Evolutionary conservation across 2,888 invertebrate genomes (phyloP).

Genomic region (Chouioia cunea): DNA sequence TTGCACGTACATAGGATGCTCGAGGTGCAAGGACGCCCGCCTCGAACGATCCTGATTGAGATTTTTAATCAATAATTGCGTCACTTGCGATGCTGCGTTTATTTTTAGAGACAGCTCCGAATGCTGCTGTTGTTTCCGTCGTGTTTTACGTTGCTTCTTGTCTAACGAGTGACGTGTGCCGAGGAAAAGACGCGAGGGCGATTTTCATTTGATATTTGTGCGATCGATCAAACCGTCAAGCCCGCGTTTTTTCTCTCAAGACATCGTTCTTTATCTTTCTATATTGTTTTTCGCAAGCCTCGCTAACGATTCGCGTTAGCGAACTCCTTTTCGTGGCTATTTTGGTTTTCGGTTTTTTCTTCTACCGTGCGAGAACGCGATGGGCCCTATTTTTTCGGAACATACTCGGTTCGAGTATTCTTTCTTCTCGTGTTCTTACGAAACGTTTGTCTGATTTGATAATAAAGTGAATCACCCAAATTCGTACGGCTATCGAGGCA

Average conservation of each 20-base stretch:
- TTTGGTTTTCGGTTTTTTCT: conserved; percentile 11
- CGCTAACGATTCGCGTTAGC: conserved; percentile 6
- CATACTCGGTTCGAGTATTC: background rate
- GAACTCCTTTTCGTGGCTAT: conserved; percentile 17
- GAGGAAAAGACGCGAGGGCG: conserved; percentile 6
- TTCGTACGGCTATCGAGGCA: background rate
- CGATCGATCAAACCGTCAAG: conserved; percentile 26
- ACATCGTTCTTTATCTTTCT: conserved; percentile 6
- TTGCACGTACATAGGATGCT: background rate
- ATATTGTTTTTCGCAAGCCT: background rate
- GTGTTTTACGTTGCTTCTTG: too few relatives aligned
- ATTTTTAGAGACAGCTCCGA: too few relatives aligned
- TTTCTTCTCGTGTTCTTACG: background rate
- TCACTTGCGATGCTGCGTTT: too few relatives aligned
- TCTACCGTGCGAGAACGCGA: too few relatives aligned
- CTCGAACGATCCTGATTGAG: background rate
- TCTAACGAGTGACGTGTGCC: background rate
- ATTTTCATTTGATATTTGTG: conserved; percentile 3
- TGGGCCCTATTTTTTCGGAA: background rate
- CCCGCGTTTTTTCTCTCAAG: background rate
- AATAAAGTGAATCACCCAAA: conserved; percentile 1
- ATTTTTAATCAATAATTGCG: too few relatives aligned
- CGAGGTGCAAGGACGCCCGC: conserved; percentile 21
- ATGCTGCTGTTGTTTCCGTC: too few relatives aligned
- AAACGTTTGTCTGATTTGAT: conserved; percentile 7